phyloP scores from a whole-genome alignment of 2,888 invertebrate genomes.

The Mactromeris polynyma region DNA sequence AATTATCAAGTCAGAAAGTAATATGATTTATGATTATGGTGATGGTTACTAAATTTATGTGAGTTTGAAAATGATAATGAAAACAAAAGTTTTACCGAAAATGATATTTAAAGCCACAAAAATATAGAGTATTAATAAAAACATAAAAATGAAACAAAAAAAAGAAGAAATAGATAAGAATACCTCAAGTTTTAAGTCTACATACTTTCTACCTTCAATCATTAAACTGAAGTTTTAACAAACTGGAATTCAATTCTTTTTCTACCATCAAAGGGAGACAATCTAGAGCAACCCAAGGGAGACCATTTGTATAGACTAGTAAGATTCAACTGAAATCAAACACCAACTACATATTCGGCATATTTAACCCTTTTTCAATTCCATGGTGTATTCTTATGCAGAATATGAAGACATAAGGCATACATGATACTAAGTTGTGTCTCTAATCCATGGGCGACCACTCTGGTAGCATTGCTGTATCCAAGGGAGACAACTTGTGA shows the following conservation, averaged over 20 bases:
- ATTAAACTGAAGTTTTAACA: too few relatives aligned
- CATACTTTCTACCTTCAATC: too few relatives aligned
- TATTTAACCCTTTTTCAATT: neutral
- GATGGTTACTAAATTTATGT: neutral
- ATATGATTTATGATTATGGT: neutral
- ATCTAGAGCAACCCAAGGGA: too few relatives aligned
- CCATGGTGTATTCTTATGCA: neutral
- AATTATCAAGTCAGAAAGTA: too few relatives aligned
- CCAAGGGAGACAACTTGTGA: constrained; percentile 10
- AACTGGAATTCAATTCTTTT: too few relatives aligned
- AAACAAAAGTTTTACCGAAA: neutral
- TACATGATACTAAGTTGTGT: neutral
- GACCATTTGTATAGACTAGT: too few relatives aligned
- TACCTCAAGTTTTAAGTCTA: too few relatives aligned
- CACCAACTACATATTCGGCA: too few relatives aligned
- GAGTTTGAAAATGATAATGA: neutral
- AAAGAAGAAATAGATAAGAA: too few relatives aligned
- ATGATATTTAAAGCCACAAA: neutral
- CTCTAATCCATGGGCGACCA: neutral
- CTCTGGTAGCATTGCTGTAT: neutral
- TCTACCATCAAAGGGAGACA: too few relatives aligned
- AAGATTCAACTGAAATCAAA: too few relatives aligned
- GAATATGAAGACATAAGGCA: neutral
- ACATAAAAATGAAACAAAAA: neutral
- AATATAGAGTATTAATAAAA: neutral